Base-by-base conservation (phyloP, 2,888 invertebrate species). In the Chelonus formosanus region DNA sequence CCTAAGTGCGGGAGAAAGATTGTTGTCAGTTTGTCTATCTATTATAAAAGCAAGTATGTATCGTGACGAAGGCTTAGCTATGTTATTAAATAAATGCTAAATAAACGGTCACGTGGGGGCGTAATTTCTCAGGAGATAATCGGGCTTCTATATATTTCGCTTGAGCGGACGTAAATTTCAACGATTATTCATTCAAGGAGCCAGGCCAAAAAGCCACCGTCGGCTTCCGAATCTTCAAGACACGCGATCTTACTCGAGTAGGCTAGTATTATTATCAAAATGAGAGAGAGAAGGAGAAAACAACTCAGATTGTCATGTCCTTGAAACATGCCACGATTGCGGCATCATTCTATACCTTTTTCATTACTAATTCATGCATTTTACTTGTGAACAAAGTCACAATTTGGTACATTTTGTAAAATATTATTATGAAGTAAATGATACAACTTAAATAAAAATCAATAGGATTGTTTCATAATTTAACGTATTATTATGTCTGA, bases 201-300 rank as follows among this genome's bases (percentile, higher is more conserved):
- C 52, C 53, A 53, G 65, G 78, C 70, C 73, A 71, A 70, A 73
- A 74, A 71, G 78, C 79, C 78, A 68, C 57, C 64, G 59, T 63
- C 52, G 63, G 56, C 63, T 65, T 65, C 68, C 63, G 60, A 67
- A 63, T 65, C 45, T 48, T 48, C 65, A 70, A 74, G 78, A 80
- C 82, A 83, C 81, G 83, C 83, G 82, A 83, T 83, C 80, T 61
- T 81, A 81, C 82, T 75, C 81, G 70, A 57, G 67, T 71, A 70
- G 63, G 68, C 63, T 63, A 66, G 66, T 56, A 61, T 61, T 65
- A 53, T 65, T 56, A 64, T 63, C 50, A 52, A 61, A 53, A 43
- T 61, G 53, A 53, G 53, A 61, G 40, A 40, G 40, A 36, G 53
- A 52, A 53, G 31, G n/a, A 10, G 44, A 44, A 43, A 44, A 53